Evolutionary conservation across 2,797 vertebrate genomes (phyloP).

Genomic region (Liparis tanakae): DNA sequence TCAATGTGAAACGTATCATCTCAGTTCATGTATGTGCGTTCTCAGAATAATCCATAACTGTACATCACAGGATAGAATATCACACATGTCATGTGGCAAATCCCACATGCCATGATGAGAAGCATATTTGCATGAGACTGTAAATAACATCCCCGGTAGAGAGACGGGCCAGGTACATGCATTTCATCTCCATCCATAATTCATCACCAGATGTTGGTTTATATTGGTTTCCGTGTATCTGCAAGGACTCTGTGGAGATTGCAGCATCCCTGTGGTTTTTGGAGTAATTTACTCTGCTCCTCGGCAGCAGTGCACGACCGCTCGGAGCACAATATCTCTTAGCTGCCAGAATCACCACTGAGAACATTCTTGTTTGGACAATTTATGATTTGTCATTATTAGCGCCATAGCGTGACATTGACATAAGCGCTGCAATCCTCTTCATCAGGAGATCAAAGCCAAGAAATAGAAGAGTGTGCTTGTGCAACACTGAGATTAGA

Average conservation of each 20-base stretch:
- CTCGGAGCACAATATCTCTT: slow-evolving; percentile 31
- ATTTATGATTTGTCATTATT: slow-evolving; percentile 52
- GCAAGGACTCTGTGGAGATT: slow-evolving; percentile 55
- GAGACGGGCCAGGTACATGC: slow-evolving; percentile 52
- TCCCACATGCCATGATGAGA: slow-evolving; percentile 44
- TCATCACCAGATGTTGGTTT: slow-evolving; percentile 74
- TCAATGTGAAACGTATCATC: slow-evolving; percentile 17
- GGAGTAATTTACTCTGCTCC: slow-evolving; percentile 61
- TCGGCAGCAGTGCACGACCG: slow-evolving; percentile 14
- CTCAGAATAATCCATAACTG: slow-evolving; percentile 43
- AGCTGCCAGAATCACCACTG: slow-evolving; percentile 43
- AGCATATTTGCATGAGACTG: slow-evolving; percentile 57
- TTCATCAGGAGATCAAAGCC: slow-evolving; percentile 49
- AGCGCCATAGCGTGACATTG: slow-evolving; percentile 21
- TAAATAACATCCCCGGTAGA: slow-evolving; percentile 69
- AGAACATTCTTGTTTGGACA: slow-evolving; percentile 51
- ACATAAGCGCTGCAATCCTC: slow-evolving; percentile 18
- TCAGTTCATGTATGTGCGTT: slow-evolving; percentile 38
- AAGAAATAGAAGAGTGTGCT: slow-evolving; percentile 23
- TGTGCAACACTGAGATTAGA: slow-evolving; percentile 46
- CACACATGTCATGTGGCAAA: slow-evolving; percentile 37
- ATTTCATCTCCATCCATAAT: slow-evolving; percentile 75
- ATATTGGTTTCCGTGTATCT: slow-evolving; percentile 71
- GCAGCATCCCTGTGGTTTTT: slow-evolving; percentile 63
- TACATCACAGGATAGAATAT: slow-evolving; percentile 44